Conservation (phyloP, 1,140 invertebrate genomes). For the Adelges cooleyi region DNA sequence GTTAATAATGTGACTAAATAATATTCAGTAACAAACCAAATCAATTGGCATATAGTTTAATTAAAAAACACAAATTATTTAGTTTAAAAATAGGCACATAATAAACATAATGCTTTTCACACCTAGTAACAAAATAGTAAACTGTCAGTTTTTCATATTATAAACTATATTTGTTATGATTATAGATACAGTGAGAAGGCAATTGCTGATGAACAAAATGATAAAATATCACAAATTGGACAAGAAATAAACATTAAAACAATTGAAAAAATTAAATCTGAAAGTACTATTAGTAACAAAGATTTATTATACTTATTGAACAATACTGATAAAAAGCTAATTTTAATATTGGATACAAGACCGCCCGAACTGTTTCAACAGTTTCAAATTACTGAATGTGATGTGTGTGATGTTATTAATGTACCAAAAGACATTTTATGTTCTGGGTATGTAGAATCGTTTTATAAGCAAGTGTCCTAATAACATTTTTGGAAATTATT, state of each 20-base stretch:
- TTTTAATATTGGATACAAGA: constrained; percentile 29
- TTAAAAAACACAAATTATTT: too few species aligned
- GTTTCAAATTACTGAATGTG: constrained; percentile 13
- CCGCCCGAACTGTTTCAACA: constrained; percentile 27
- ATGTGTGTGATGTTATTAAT: constrained; percentile 27
- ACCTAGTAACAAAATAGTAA: too few species aligned
- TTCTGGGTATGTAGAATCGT: constrained; percentile 8
- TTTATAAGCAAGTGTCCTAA: too few species aligned
- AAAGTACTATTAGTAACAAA: constrained; percentile 14
- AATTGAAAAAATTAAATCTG: background rate
- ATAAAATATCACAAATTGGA: too few species aligned
- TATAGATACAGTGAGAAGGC: background rate
- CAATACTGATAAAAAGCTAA: constrained; percentile 7
- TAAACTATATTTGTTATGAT: background rate
- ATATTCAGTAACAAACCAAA: too few species aligned
- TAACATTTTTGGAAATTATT: too few species aligned
- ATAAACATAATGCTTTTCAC: too few species aligned
- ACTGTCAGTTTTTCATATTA: too few species aligned
- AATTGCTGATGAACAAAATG: background rate
- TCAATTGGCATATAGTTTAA: too few species aligned
- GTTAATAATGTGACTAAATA: too few species aligned
- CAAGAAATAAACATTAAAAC: too few species aligned
- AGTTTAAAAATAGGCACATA: too few species aligned
- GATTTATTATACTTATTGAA: background rate
- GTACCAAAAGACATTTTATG: constrained; percentile 30